Conservation (phyloP, 2,888 invertebrate genomes). For the Cataglyphis albicans region DNA sequence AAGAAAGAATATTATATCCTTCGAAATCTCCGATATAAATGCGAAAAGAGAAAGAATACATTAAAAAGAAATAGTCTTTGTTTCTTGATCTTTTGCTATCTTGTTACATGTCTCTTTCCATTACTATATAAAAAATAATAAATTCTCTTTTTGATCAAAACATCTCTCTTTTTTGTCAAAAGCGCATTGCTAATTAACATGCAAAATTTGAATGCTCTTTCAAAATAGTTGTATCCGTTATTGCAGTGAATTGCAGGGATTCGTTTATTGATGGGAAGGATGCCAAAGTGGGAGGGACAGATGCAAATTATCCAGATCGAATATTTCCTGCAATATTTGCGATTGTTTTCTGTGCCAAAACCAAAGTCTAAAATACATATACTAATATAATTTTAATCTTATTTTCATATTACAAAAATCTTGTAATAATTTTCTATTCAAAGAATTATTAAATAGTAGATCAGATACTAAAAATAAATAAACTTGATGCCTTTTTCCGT, state of each 20-base stretch:
- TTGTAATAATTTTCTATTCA: background rate
- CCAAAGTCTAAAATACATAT: background rate
- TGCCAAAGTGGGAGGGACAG: slow-evolving; percentile 41
- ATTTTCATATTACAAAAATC: background rate
- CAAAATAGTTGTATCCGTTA: slow-evolving; percentile 5
- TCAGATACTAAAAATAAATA: background rate
- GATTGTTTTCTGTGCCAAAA: slow-evolving; percentile 65
- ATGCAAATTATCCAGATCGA: slow-evolving; percentile 58
- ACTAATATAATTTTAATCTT: slow-evolving; percentile 13
- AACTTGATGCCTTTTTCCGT: background rate
- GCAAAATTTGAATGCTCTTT: slow-evolving; percentile 17
- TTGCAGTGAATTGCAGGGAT: slow-evolving; percentile 17
- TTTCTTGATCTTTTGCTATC: background rate
- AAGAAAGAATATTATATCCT: background rate
- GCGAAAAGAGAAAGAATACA: background rate
- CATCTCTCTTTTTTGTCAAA: background rate
- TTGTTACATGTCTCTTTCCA: background rate
- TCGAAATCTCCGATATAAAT: slow-evolving; percentile 2
- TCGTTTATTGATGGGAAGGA: slow-evolving; percentile 55
- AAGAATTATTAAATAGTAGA: background rate
- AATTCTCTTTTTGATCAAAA: background rate
- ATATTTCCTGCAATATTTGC: slow-evolving; percentile 54
- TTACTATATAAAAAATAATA: background rate
- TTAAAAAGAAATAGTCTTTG: background rate
- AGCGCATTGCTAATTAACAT: slow-evolving; percentile 17